Base-by-base conservation (phyloP, 2,113 vertebrate species). In the Myocastor coypus region DNA sequence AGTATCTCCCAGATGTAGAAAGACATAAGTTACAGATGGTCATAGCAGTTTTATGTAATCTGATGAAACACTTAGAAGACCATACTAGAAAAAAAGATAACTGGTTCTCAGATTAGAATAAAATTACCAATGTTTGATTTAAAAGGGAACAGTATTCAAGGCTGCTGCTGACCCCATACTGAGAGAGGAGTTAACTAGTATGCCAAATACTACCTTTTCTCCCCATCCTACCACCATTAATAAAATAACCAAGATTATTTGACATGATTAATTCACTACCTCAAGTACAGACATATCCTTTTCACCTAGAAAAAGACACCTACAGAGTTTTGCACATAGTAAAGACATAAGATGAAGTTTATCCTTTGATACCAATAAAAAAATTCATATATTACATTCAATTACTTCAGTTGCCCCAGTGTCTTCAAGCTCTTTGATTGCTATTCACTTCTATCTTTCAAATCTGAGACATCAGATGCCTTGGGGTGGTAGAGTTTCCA, bases 331-430 rank as follows among this genome's bases (percentile, higher is more conserved):
- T 42, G 26, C 20, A 77, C n/a, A 32, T 20, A 66, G 20, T 30
- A 69, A 92, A 92, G 22, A 86, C 30, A 68, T 94, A 92, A 92
- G 16, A 55, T 87, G 30, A 84, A 83, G 1, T 92, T 95, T 93
- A 59, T 42, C 57, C 30, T 50, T 66, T n/a, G 17, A 73, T 32
- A 17, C 42, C 40, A 78, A 37, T 13, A 10, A 3, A 87, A 8
- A 89, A 28, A 89, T 5, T 16, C 82, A 83, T 24, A 30, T 52
- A 71, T 32, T 85, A 68, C 10, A 12, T 71, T 37, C 17, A 24
- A 2, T 75, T 42, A 40, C 37, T 75, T 75, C 71, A 26, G 81
- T 95, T 28, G 50, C 28, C n/a, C 28, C 50, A 75, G 16, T 80
- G 59, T 50, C 86, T 73, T 59, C 30, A 66, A 4, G 17, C 30